Base-by-base conservation (phyloP, 2,888 invertebrate genomes). In the Tetheella fluctuosa region DNA sequence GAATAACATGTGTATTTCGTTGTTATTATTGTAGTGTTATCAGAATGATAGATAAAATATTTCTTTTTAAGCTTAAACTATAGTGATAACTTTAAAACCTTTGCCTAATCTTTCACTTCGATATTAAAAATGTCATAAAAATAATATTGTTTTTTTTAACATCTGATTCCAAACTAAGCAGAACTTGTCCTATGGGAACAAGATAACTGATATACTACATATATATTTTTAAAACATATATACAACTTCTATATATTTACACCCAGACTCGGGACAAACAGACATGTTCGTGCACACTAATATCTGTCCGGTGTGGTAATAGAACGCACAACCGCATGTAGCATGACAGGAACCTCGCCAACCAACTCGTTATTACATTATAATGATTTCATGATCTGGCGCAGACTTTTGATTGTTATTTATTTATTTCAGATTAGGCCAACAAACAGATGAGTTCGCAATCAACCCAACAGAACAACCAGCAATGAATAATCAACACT, bases 361-460 rank as follows among this genome's bases (percentile, higher is more conserved):
- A n/a, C n/a, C n/a, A n/a, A n/a, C n/a, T n/a, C n/a, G n/a, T n/a
- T n/a, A n/a, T n/a, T n/a, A n/a, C n/a, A n/a, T 39, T 39, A 3
- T 39, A 7, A n/a, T 34, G 39, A 7, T n/a, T 5, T n/a, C 6
- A 25, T 25, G n/a, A 37, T 6, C n/a, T 1, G 13, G 34, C 7
- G 17, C 42, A n/a, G 7, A 5, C 17, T 17, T 4, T 23, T 13
- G 28, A 20, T 28, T 25, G 15, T 34, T 23, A 28, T 39, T 2
- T 39, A 12, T 37, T 12, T 54, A 28, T 88, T 86, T 23, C 85
- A 93, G 93, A 71, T 84, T 91, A 70, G 86, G 86, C 48, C 87
- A 85, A 65, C 89, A 91, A 75, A 83, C 91, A n/a, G 92, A 93
- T 68, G 92, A 92, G 58, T 64, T 88, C 52, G 74, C 86, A 59